Evolutionary conservation across 2,113 vertebrate species (phyloP).

Genomic region (Oxygymnocypris stewartii): DNA sequence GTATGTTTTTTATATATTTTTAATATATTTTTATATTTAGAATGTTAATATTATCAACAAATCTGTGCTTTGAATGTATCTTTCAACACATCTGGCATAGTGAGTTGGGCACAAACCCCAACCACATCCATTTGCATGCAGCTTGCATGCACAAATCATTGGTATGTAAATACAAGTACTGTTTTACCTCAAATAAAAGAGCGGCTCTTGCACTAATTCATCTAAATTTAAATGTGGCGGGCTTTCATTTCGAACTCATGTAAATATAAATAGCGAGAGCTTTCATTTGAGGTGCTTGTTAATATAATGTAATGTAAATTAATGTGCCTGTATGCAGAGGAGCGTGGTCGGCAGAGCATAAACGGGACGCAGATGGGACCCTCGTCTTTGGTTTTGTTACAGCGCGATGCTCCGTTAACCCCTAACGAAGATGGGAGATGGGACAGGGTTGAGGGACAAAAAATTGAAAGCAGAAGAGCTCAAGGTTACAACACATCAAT

Average conservation of each 20-base stretch:
- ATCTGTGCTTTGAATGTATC: not conserved
- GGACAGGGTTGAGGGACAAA: slow-evolving; percentile 40
- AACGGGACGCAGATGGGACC: slow-evolving; percentile 51
- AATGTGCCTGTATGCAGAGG: slow-evolving; percentile 25
- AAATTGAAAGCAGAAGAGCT: slow-evolving; percentile 64
- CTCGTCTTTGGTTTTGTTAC: slow-evolving; percentile 14
- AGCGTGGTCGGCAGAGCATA: slow-evolving; percentile 34
- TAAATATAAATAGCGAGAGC: slow-evolving; percentile 22
- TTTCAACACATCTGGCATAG: not conserved
- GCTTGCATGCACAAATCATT: slow-evolving; percentile 19
- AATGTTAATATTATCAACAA: not conserved
- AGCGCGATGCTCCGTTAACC: slow-evolving; percentile 46
- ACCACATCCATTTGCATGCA: slow-evolving; percentile 5
- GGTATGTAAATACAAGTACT: slow-evolving; percentile 33
- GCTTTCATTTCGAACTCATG: slow-evolving; percentile 30
- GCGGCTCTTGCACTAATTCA: slow-evolving; percentile 8
- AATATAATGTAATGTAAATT: slow-evolving; percentile 43
- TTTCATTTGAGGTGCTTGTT: slow-evolving; percentile 23
- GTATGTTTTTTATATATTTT: too few relatives aligned
- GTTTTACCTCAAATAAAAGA: slow-evolving; percentile 33
- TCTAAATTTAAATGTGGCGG: slow-evolving; percentile 38
- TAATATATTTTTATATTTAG: not conserved
- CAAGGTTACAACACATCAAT: slow-evolving; percentile 63
- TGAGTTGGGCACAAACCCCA: not conserved
- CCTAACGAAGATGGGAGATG: slow-evolving; percentile 27